These are phyloP conservation scores for Drosophila nr. medialis DNA, from an alignment of 2,888 invertebrate genomes.

Conservation along the genomic window DNA sequence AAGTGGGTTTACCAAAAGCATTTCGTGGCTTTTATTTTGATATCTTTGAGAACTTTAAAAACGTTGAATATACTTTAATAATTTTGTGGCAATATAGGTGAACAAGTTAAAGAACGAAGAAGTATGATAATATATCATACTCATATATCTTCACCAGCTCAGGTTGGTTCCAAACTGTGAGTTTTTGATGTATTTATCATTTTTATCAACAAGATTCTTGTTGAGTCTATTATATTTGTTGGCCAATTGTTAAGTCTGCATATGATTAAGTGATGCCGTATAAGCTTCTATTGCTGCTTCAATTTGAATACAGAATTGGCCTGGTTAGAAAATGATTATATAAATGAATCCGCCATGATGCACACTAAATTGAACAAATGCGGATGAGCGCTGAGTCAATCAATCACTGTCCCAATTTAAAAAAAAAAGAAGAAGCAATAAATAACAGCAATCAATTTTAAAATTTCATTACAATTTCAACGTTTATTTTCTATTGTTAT, in stretches of 20 bases:
- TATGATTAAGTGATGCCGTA: conserved; percentile 13
- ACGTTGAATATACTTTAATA: conserved; percentile 2
- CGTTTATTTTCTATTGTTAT: not conserved
- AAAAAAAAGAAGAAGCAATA: not conserved
- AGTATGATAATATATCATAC: not conserved
- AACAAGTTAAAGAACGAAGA: not conserved
- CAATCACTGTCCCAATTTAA: conserved; percentile 23
- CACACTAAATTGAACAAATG: conserved; percentile 41
- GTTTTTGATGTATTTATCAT: not conserved
- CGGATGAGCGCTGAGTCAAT: conserved; percentile 33
- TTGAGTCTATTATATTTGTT: not conserved
- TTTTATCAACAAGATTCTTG: not conserved
- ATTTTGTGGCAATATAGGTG: not conserved
- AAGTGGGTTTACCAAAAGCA: conserved; percentile 15
- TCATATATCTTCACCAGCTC: not conserved
- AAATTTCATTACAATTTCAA: conserved; percentile 8
- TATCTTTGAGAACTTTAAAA: conserved; percentile 7
- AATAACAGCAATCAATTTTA: conserved; percentile 11
- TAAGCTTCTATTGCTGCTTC: not conserved
- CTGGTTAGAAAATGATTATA: conserved; percentile 25
- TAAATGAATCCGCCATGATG: conserved; percentile 41
- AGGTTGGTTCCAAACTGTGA: not conserved
- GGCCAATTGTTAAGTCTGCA: not conserved
- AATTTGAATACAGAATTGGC: conserved; percentile 1
- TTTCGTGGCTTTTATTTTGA: not conserved